Percentiles rank a stretch among this genome's conserved stretches.
Conservation (phyloP, 2,113 vertebrate species). For the Suncus etruscus region DNA sequence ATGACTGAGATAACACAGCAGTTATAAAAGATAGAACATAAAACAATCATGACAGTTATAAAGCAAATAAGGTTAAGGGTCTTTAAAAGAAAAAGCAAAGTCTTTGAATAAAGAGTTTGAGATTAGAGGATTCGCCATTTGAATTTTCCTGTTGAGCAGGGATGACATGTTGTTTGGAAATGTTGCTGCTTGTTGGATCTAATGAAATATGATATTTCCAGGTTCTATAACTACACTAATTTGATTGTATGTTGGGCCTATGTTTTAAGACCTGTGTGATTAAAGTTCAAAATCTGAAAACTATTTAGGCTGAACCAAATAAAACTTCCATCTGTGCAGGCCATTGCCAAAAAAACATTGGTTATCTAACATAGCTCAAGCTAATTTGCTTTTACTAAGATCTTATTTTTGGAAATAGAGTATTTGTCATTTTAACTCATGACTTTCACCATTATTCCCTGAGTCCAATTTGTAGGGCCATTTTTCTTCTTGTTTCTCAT, state of each 20-base stretch:
- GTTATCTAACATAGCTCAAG: background rate
- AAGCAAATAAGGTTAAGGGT: background rate
- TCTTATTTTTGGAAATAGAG: background rate
- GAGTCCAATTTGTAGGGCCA: background rate
- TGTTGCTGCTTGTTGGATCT: background rate
- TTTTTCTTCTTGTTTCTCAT: background rate
- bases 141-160: conserved; percentile 15
- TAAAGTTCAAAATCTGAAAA: conserved; percentile 53
- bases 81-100: background rate
- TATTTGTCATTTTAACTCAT: background rate
- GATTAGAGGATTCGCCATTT: background rate
- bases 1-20: background rate
- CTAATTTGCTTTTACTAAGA: background rate
- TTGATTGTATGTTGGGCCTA: background rate
- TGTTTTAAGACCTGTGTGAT: background rate
- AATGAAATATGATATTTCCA: conserved; percentile 59
- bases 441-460: background rate
- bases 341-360: background rate
- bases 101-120: background rate
- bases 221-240: conserved; percentile 20
- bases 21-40: background rate
- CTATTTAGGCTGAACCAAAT: conserved; percentile 27
- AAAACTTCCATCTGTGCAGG: background rate
- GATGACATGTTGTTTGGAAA: background rate
- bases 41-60: background rate